These are phyloP conservation scores for Pyrrhosoma nymphula DNA, from an alignment of 2,888 invertebrate species.

Conservation along the genomic window DNA sequence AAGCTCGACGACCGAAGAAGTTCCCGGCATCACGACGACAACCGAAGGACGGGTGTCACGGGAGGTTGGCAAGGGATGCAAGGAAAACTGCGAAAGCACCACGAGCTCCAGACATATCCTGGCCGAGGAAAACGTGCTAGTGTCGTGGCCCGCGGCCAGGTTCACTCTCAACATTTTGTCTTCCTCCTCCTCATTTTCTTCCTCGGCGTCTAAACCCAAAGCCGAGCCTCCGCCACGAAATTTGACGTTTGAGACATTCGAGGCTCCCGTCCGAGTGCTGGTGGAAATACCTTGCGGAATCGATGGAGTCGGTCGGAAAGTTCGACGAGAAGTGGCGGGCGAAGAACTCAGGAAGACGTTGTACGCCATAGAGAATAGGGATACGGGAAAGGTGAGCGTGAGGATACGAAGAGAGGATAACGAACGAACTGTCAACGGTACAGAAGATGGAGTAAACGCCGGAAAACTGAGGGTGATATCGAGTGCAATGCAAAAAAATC, in stretches of 20 bases:
- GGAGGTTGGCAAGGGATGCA: background rate
- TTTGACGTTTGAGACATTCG: slow-evolving; percentile 44
- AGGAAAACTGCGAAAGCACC: slow-evolving; percentile 28
- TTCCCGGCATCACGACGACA: background rate
- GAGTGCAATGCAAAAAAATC: background rate
- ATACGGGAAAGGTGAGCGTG: background rate
- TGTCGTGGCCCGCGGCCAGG: slow-evolving; percentile 54
- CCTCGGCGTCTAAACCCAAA: slow-evolving; percentile 23
- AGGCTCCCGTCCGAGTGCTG: slow-evolving; percentile 34
- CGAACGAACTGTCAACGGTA: background rate
- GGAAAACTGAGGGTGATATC: background rate
- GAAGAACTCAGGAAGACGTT: background rate
- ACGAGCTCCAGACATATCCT: slow-evolving; percentile 10
- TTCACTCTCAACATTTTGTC: slow-evolving; percentile 56
- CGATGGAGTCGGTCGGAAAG: background rate
- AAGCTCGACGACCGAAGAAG: background rate
- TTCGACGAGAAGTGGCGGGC: background rate
- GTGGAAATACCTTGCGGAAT: slow-evolving; percentile 54
- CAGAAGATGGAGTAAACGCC: background rate
- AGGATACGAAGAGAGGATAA: background rate
- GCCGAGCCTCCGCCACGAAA: background rate
- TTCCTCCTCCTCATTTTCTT: background rate
- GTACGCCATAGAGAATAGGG: background rate
- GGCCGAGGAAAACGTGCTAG: slow-evolving; percentile 44
- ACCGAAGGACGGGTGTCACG: background rate